Conservation (phyloP, 2,113 vertebrate genomes). For the Ictidomys tridecemlineatus region DNA sequence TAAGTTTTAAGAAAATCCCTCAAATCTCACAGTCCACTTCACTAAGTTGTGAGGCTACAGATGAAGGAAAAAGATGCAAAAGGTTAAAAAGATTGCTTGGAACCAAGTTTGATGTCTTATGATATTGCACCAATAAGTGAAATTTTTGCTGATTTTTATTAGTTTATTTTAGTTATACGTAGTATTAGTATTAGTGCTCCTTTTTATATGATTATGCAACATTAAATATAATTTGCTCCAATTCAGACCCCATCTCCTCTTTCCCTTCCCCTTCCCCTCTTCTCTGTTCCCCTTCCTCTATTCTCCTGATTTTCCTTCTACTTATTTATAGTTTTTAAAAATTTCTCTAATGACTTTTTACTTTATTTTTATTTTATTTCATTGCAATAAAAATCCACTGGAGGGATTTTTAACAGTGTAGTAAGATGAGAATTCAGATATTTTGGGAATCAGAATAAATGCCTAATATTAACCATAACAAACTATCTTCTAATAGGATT, state of each 20-base stretch:
- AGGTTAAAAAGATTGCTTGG: not conserved
- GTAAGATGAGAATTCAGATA: not conserved
- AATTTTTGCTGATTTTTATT: no score
- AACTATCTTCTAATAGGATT: not conserved
- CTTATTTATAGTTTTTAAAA: no score
- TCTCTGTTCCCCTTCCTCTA: no score
- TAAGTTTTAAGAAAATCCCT: not conserved
- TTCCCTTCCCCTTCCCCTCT: no score
- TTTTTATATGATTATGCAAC: no score
- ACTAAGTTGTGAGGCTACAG: not conserved
- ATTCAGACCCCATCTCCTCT: no score
- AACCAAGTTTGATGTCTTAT: not conserved
- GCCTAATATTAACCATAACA: not conserved
- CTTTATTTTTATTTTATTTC: not conserved
- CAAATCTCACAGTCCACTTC: not conserved
- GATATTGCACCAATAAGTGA: not conserved
- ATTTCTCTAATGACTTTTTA: not conserved
- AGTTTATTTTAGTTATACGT: no score
- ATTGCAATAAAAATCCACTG: not conserved
- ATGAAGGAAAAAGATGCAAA: not conserved
- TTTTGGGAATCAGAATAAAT: not conserved
- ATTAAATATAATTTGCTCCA: no score
- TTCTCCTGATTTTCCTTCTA: no score
- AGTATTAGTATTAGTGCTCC: no score
- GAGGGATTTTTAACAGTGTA: not conserved